A percentile compares a stretch with the other conserved stretches of the same genome.
phyloP scores from a whole-genome alignment of 2,797 vertebrate species.

The Melanitta fusca region DNA sequence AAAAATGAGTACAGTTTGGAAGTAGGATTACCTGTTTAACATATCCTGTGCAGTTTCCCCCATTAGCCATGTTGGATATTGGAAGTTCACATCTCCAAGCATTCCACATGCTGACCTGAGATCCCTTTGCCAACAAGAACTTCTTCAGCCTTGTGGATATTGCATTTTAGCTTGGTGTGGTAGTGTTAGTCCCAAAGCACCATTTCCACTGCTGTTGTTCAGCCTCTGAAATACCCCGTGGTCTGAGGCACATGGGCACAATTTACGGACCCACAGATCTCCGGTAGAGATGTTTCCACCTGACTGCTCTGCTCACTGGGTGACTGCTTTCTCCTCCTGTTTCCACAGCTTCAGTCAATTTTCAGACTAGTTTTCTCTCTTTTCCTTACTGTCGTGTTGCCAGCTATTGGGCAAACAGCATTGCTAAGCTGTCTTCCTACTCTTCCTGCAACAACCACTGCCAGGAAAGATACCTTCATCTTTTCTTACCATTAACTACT shows the following conservation, averaged over 20 bases:
- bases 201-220: not conserved
- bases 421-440: not conserved
- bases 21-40: not conserved
- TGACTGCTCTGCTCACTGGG: not conserved
- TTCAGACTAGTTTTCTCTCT: not conserved
- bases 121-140: not conserved
- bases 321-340: not conserved
- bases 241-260: not conserved
- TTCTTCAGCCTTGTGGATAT: not conserved
- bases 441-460: not conserved
- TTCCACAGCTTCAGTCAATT: not conserved
- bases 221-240: not conserved
- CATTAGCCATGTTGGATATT: fast-evolving
- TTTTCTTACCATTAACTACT: not conserved
- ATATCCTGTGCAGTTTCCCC: not conserved
- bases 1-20: not conserved
- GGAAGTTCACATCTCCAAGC: not conserved
- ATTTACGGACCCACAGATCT: not conserved
- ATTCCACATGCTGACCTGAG: not conserved
- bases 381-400: not conserved
- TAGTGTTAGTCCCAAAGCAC: not conserved
- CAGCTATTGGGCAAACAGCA: not conserved
- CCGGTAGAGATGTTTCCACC: not conserved
- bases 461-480: not conserved
- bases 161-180: not conserved